Evolutionary conservation across 2,113 vertebrate genomes (phyloP), one percentile per base, ranked within the genome.

Genomic region (Forbesichthys papilliferus): DNA sequence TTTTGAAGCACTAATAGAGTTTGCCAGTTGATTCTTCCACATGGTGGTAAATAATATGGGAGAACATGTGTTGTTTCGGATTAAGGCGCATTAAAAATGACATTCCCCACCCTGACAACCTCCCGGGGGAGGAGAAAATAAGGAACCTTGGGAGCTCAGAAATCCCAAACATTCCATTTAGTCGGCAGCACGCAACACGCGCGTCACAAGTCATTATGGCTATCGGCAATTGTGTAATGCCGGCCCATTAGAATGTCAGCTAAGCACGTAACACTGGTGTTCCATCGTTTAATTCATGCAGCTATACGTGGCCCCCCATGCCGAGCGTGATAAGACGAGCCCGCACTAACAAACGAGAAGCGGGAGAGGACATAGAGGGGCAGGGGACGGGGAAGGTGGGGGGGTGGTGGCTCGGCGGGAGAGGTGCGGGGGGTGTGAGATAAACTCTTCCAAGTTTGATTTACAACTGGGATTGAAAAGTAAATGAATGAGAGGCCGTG

Each of bases 401-500:
- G 76, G 78, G 36, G 27, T 5, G 62, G 49, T 53, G 65, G 68
- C 48, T 53, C 65, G 77, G 79, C 75, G 49, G 69, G 52, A 54
- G 64, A 12, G 68, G 20, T 20, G 20, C 1, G 20, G 20, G 20
- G 61, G 56, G 11, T 53, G n/a, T 53, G n/a, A 11, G 59, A 73
- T 47, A 42, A 72, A 80, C 67, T 62, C 69, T 64, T 73, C 83
- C 61, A 81, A 87, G 83, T 87, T 82, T 86, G 80, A 89, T 87
- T 90, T 91, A 89, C 87, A 90, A 84, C 87, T 85, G 87, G 86
- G 87, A 86, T 69, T 70, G 84, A 86, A 84, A 87, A 80, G 76
- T 71, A 82, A 89, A 88, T 74, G 69, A 87, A 90, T 86, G 75
- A 34, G 83, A 76, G 78, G 76, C 86, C 81, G 77, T 79, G 86